These are phyloP conservation scores for Acomys russatus DNA, from an alignment of 2,797 vertebrate genomes.

Conservation along the genomic window DNA sequence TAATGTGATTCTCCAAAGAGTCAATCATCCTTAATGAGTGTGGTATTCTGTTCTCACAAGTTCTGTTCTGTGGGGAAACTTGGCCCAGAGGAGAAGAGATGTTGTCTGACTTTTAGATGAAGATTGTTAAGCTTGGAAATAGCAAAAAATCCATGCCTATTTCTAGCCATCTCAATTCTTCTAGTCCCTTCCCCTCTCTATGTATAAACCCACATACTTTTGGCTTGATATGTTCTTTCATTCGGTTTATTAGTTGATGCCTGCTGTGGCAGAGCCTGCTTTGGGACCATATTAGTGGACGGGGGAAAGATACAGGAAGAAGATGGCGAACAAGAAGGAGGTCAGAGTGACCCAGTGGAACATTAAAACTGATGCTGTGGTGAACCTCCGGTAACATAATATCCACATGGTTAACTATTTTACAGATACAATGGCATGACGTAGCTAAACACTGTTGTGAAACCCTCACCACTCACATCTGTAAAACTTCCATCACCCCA, in stretches of 20 bases:
- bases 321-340: not conserved
- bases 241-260: not conserved
- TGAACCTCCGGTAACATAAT: not conserved
- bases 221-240: not conserved
- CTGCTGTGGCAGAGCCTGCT: not conserved
- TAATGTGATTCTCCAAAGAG: not conserved
- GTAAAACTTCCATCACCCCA: not conserved
- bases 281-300: not conserved
- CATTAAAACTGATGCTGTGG: not conserved
- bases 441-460: not conserved
- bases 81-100: not conserved
- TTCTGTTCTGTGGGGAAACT: not conserved
- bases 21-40: not conserved
- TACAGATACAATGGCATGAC: not conserved
- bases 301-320: not conserved
- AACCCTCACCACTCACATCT: not conserved
- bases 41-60: not conserved
- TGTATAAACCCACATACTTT: not conserved
- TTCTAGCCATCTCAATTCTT: not conserved
- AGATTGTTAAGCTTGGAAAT: not conserved
- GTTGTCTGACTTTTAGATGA: not conserved
- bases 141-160: not conserved
- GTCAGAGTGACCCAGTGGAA: not conserved
- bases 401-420: not conserved
- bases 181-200: not conserved